phyloP scores from a whole-genome alignment of 2,797 vertebrate species.

The Philypnodon macrostomus region DNA sequence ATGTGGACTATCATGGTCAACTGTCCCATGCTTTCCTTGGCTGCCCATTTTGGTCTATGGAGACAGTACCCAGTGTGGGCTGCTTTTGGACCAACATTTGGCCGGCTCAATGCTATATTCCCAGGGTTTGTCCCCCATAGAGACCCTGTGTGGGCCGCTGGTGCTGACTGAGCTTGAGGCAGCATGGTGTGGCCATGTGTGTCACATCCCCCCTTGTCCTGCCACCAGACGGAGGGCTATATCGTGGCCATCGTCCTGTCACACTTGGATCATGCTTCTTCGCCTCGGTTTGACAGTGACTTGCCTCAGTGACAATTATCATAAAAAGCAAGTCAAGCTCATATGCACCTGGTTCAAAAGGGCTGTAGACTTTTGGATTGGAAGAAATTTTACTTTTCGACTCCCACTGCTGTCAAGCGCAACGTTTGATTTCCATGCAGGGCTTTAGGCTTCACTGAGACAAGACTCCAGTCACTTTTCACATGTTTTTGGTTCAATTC shows the following conservation, averaged over 20 bases:
- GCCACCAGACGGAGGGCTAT: constrained; percentile 72
- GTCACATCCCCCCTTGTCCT: constrained; percentile 66
- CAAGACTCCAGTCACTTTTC: neutral
- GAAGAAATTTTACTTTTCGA: constrained; percentile 52
- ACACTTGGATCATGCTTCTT: constrained; percentile 69
- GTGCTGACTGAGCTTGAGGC: constrained; percentile 61
- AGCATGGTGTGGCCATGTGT: constrained; percentile 72
- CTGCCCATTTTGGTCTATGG: constrained; percentile 35
- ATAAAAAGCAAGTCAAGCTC: constrained; percentile 69
- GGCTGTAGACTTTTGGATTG: constrained; percentile 61
- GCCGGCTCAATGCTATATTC: constrained; percentile 42
- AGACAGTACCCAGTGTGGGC: constrained; percentile 39
- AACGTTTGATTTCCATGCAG: constrained; percentile 38
- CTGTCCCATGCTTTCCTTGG: constrained; percentile 38
- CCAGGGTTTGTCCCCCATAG: constrained; percentile 56
- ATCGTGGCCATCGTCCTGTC: constrained; percentile 73
- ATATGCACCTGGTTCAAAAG: constrained; percentile 71
- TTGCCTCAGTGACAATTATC: constrained; percentile 70
- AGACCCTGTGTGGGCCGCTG: constrained; percentile 69
- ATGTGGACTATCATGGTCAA: constrained; percentile 43
- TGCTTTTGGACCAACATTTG: constrained; percentile 52
- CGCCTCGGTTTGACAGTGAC: constrained; percentile 65
- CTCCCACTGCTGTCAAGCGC: constrained; percentile 46
- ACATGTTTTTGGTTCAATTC: too few relatives aligned
- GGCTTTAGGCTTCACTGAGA: constrained; percentile 16